A percentile compares a stretch with the other conserved stretches of the same genome.
Evolutionary conservation across 53 echinoderm and acorn worm genomes (phyloP).

Genomic region (Paracentrotus lividus): DNA sequence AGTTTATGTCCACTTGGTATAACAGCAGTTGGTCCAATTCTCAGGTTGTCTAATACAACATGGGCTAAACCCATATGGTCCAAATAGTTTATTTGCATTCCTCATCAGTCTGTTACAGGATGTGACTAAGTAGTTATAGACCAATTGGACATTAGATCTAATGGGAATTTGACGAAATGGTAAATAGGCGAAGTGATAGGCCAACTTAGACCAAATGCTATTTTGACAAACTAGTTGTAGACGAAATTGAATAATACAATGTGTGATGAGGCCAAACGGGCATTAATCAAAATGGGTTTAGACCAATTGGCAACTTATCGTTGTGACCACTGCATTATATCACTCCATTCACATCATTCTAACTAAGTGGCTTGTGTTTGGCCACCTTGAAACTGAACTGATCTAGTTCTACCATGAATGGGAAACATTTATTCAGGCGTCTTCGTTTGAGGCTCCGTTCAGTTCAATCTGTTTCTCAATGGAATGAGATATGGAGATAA

Average conservation of each 20-base stretch:
- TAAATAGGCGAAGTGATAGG: not conserved
- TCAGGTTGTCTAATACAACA: too few species aligned
- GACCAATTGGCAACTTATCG: not conserved
- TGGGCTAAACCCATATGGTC: too few species aligned
- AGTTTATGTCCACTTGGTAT: too few species aligned
- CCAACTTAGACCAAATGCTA: not conserved
- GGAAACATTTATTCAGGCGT: slow-evolving; percentile 12
- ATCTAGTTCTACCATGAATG: not conserved
- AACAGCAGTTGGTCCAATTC: too few species aligned
- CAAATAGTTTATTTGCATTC: too few species aligned
- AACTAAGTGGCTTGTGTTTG: slow-evolving; percentile 36
- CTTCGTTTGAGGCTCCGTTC: not conserved
- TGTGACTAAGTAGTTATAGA: too few species aligned
- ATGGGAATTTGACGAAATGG: too few species aligned
- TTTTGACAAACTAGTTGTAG: not conserved
- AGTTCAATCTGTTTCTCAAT: not conserved
- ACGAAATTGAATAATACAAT: not conserved
- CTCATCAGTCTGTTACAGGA: too few species aligned
- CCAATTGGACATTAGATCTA: too few species aligned
- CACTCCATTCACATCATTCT: not conserved
- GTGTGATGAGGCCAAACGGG: too few species aligned
- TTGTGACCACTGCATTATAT: not conserved
- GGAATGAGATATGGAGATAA: not conserved
- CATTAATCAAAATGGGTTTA: not conserved
- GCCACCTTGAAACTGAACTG: not conserved